A percentile compares a stretch with the other conserved stretches of the same genome.
Evolutionary conservation across 1,140 invertebrate species (phyloP).

Genomic region (Tenebrio molitor): DNA sequence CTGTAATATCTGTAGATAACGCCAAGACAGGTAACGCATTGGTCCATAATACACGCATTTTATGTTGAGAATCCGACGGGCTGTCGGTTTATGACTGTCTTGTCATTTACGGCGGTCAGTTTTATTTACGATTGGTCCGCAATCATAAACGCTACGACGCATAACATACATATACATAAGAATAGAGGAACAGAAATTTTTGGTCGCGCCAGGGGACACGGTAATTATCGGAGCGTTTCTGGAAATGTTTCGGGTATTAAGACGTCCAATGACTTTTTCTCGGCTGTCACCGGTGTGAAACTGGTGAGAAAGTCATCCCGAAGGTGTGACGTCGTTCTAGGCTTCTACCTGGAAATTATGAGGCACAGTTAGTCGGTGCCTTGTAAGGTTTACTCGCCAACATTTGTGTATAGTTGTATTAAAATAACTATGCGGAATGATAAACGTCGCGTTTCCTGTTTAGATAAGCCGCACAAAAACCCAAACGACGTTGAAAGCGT

Average conservation of each 20-base stretch:
- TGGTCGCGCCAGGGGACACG: slow-evolving; percentile 17
- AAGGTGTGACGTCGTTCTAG: slow-evolving; percentile 20
- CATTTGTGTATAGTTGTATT: slow-evolving; percentile 53
- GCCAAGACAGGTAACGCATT: slow-evolving; percentile 30
- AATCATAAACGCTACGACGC: slow-evolving; percentile 42
- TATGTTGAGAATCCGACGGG: slow-evolving; percentile 44
- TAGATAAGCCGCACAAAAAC: slow-evolving; percentile 45
- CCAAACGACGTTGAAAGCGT: slow-evolving; percentile 41
- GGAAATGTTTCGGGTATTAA: slow-evolving; percentile 18
- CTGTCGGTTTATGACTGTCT: slow-evolving; percentile 37
- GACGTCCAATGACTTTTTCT: slow-evolving; percentile 21
- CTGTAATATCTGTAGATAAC: slow-evolving; percentile 31
- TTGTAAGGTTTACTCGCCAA: slow-evolving; percentile 51
- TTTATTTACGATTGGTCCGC: slow-evolving; percentile 45
- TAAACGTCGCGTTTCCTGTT: slow-evolving; percentile 53
- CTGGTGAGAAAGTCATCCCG: slow-evolving; percentile 23
- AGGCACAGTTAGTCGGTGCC: slow-evolving; percentile 52
- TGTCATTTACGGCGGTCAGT: slow-evolving; percentile 49
- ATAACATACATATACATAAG: slow-evolving; percentile 4
- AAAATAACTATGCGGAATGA: slow-evolving; percentile 52
- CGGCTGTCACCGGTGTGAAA: slow-evolving; percentile 24
- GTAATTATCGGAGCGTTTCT: slow-evolving; percentile 11
- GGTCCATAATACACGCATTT: slow-evolving; percentile 48
- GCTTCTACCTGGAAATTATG: slow-evolving; percentile 23
- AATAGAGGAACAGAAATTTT: slow-evolving; percentile 17